Conservation (phyloP, 2,797 vertebrate genomes). For the Antennarius maculatus region DNA sequence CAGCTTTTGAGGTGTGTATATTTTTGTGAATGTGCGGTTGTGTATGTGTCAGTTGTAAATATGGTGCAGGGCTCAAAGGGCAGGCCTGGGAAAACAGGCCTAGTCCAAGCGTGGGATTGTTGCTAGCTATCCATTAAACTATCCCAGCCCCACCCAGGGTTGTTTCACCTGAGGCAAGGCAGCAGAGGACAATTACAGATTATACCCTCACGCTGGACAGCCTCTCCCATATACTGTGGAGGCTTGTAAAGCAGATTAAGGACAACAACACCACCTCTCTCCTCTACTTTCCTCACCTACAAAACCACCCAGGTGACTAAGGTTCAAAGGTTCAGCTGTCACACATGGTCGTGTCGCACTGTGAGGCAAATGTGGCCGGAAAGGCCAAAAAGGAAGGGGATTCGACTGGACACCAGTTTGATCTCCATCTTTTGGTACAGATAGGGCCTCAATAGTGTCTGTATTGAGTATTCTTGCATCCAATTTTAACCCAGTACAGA, state of each 20-base stretch:
- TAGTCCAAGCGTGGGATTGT: slow-evolving; percentile 70
- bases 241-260: slow-evolving; percentile 78
- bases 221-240: slow-evolving; percentile 69
- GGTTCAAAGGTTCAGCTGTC: slow-evolving; percentile 74
- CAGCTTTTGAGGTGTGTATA: slow-evolving; percentile 67
- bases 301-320: slow-evolving; percentile 62
- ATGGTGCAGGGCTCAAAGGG: slow-evolving; percentile 62
- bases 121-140: slow-evolving; percentile 67
- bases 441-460: slow-evolving; percentile 29
- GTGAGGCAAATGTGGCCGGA: slow-evolving; percentile 10
- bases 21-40: slow-evolving; percentile 48
- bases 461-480: background rate
- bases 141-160: slow-evolving; percentile 62
- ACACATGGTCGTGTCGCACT: slow-evolving; percentile 20
- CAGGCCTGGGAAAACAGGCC: slow-evolving; percentile 70
- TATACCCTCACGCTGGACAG: slow-evolving; percentile 55
- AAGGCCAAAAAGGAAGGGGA: background rate
- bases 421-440: slow-evolving; percentile 45
- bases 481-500: slow-evolving; percentile 19
- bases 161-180: slow-evolving; percentile 72
- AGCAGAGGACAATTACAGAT: slow-evolving; percentile 77
- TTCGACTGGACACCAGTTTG: slow-evolving; percentile 1
- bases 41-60: slow-evolving; percentile 40
- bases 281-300: slow-evolving; percentile 72
- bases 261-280: slow-evolving; percentile 62